Percentiles rank a stretch among this genome's conserved stretches.
Evolutionary conservation across 2,888 invertebrate species (phyloP).

Genomic region (Gari tellinella): DNA sequence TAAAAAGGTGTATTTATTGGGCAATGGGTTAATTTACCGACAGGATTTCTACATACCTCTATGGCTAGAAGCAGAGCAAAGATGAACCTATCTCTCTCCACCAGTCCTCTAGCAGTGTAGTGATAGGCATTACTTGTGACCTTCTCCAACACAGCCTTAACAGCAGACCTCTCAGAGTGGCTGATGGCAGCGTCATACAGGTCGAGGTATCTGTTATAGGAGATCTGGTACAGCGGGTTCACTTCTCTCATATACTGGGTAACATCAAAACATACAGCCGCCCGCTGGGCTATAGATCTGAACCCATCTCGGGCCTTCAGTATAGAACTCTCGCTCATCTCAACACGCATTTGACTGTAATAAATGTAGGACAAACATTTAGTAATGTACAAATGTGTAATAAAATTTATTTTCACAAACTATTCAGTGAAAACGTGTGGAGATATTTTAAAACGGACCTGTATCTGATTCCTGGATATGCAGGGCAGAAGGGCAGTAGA

Average conservation of each 20-base stretch:
- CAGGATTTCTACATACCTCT: conserved; percentile 82
- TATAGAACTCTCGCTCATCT: conserved; percentile 76
- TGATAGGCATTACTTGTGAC: conserved; percentile 77
- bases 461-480: no score
- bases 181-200: conserved; percentile 82
- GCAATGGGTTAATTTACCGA: not conserved
- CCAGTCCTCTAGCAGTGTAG: conserved; percentile 75
- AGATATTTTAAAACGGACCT: no score
- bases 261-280: conserved; percentile 83
- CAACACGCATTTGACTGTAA: conserved; percentile 80
- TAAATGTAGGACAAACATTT: not conserved
- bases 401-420: no score
- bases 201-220: conserved; percentile 80
- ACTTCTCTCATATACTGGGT: conserved; percentile 82
- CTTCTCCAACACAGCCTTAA: conserved; percentile 82
- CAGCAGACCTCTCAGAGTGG: conserved; percentile 83
- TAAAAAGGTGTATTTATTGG: no score
- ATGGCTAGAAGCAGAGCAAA: conserved; percentile 80
- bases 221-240: conserved; percentile 80
- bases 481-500: no score
- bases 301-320: conserved; percentile 80
- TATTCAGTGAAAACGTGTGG: no score
- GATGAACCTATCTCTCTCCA: conserved; percentile 80
- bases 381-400: not conserved
- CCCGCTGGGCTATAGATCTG: conserved; percentile 81